A percentile compares a stretch with the other conserved stretches of the same genome.
These are phyloP conservation scores for Eulemur rufifrons DNA, from an alignment of 2,113 vertebrate genomes.

Conservation along the genomic window DNA sequence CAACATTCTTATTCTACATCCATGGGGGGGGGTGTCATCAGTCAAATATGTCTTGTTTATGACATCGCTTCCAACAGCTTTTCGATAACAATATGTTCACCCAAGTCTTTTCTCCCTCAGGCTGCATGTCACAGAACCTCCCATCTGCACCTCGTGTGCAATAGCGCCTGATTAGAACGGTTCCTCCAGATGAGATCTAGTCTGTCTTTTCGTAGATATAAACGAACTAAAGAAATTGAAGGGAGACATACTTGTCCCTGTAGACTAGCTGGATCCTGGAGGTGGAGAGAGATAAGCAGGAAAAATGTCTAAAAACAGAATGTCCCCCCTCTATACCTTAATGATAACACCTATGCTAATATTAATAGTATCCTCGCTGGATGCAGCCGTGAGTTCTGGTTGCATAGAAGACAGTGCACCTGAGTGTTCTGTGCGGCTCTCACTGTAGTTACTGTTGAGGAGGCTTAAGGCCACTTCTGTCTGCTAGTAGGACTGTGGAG, in stretches of 20 bases:
- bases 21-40: background rate
- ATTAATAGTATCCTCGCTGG: rapidly evolving
- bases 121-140: rapidly evolving
- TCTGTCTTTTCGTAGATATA: background rate
- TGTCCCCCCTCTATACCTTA: rapidly evolving
- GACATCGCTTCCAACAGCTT: background rate
- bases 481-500: background rate
- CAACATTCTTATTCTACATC: background rate
- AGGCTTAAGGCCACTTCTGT: background rate
- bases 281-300: background rate
- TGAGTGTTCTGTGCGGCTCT: background rate
- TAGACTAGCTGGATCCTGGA: background rate
- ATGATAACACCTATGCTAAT: too few relatives aligned
- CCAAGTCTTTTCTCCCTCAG: background rate
- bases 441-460: too few relatives aligned
- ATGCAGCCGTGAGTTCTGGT: rapidly evolving
- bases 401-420: rapidly evolving
- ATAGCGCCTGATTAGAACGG: background rate
- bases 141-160: rapidly evolving
- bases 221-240: background rate
- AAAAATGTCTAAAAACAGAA: background rate
- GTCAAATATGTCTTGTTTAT: background rate
- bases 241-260: background rate
- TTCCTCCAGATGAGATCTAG: background rate
- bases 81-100: background rate